Base-by-base conservation (phyloP, 2,113 vertebrate genomes). In the Condylura cristata region DNA sequence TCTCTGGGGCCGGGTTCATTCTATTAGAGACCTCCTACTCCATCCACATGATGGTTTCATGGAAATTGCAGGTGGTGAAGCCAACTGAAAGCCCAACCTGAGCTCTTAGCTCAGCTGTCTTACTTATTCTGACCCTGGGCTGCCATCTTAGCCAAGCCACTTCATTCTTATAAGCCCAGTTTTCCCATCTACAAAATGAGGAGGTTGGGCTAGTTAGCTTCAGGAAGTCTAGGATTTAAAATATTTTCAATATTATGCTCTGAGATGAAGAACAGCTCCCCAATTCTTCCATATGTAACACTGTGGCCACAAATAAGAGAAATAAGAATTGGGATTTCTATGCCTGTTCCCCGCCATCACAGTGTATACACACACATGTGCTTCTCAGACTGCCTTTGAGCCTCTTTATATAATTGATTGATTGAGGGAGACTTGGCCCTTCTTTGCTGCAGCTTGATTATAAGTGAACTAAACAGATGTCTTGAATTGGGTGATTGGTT, bases 391-490 rank as follows among this genome's bases (percentile, higher is more conserved):
- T 96, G 76, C 95, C 94, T 97, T 93, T 8, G 44, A 96, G 92
- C 61, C 89, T 88, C 39, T 86, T 97, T 97, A 53, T 91, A 5
- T 98, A 97, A 97, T 95, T 98, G 97, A 97, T 98, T 96, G 95
- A 98, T 84, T 97, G 91, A 95, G 97, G 95, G 92, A 95, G 93
- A 95, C 95, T 89, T 97, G 97, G 94, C 87, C 97, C 89, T 93
- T 97, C 78, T 97, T 96, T 60, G 72, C 96, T 95, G 92, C 96
- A 95, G 93, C 91, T 97, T 97, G 95, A 97, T 97, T 98, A 94
- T 94, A 92, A 97, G 94, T 72, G 60, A 97, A 92, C 86, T 93
- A 97, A 98, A 96, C 97, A 97, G 95, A 98, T 98, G 97, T 97
- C 97, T 97, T 75, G 96, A 90, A 97, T 95, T 98, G 93, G 96